phyloP scores from a whole-genome alignment of 1,140 invertebrate species.

The Mylabris phalerata region DNA sequence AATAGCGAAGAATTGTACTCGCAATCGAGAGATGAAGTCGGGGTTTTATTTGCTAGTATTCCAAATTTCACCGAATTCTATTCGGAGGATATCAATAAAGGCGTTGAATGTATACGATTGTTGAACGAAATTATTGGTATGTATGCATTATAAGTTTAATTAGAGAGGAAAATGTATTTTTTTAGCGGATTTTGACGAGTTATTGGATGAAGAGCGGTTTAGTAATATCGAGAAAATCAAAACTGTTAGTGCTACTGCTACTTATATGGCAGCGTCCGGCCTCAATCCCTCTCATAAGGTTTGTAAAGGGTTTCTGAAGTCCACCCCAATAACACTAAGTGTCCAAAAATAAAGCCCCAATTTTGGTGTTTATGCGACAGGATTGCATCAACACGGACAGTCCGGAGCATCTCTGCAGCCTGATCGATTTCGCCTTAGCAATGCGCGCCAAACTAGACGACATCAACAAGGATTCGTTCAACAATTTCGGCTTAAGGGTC shows the following conservation, averaged over 20 bases:
- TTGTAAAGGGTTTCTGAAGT: not conserved
- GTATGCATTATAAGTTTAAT: not conserved
- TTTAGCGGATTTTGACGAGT: constrained; percentile 84
- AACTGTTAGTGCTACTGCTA: constrained; percentile 88
- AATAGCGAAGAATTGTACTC: constrained; percentile 86
- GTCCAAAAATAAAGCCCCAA: not conserved
- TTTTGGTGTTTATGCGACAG: constrained; percentile 34
- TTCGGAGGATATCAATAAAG: constrained; percentile 94
- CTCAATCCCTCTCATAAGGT: constrained; percentile 72
- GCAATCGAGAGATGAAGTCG: constrained; percentile 85
- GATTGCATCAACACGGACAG: constrained; percentile 48
- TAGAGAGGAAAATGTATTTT: constrained; percentile 18
- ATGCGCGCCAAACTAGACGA: constrained; percentile 84
- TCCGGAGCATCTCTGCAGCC: constrained; percentile 72
- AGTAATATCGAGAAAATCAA: constrained; percentile 97
- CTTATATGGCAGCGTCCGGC: constrained; percentile 99
- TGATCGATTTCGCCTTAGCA: constrained; percentile 91
- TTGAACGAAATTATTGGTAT: constrained; percentile 97
- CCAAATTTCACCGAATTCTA: constrained; percentile 99
- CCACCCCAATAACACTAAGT: not conserved
- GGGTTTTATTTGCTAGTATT: constrained; percentile 96
- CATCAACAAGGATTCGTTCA: constrained; percentile 95
- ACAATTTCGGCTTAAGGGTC: constrained; percentile 91
- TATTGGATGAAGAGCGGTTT: constrained; percentile 84
- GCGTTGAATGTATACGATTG: constrained; percentile 93